Evolutionary conservation across 2,797 vertebrate genomes (phyloP), one percentile per base, ranked within the genome.

Genomic region (Sphenopsis melanotis): DNA sequence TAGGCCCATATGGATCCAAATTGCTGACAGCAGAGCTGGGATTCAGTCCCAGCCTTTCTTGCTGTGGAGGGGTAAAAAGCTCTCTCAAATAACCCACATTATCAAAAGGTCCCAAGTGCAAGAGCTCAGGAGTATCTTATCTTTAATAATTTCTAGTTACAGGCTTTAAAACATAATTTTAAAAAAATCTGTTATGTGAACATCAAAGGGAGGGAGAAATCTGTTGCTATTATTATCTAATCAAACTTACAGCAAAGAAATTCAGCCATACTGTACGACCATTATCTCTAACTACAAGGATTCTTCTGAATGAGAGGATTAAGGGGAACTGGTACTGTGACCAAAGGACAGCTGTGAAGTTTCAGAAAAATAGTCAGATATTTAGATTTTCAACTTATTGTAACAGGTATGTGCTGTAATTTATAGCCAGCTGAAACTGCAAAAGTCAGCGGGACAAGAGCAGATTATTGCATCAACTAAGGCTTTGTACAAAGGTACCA

Each of bases 201-300:
- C 52, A 86, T 74, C 80, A 94, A 91, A 87, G 53, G 30, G 79
- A 82, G 74, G 39, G 53, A 87, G 52, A 83, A 94, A 79, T 83
- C 74, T 82, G 32, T 46, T 82, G 52, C 82, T 76, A 47, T 57
- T 87, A 74, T 64, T 83, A 82, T 23, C 83, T 46, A 68, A 50
- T 86, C 66, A 70, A 52, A 83, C 59, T 64, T 81, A 69, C 16
- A 77, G 60, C 60, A 71, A 78, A 41, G 68, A 93, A 91, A 86
- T 81, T 72, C 66, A 76, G 66, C 29, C 41, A 11, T 50, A 72
- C 52, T 44, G 5, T 56, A 95, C 4, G 16, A 68, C 47, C 47
- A 84, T 83, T 88, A 93, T 70, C 70, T 93, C 80, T 66, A 64
- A 78, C 49, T 79, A 83, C 44, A 91, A 76, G 74, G 49, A 89